Percentiles rank a stretch among this genome's conserved stretches.
Conservation (phyloP, 2,888 invertebrate species). For the Ormyrus labotus region DNA sequence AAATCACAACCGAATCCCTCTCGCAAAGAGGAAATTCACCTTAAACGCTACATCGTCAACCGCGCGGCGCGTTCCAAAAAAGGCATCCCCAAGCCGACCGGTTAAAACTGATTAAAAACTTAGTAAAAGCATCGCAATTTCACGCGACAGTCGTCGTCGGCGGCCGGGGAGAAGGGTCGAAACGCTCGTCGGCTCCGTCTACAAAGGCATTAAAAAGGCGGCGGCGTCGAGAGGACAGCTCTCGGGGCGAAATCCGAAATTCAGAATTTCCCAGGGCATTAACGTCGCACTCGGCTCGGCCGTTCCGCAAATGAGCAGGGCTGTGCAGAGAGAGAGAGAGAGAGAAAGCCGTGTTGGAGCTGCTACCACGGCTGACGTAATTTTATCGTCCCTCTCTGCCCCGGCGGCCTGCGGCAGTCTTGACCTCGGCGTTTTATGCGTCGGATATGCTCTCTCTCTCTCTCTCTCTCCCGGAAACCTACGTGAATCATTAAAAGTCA, state of each 20-base stretch:
- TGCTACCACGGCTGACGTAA: constrained; percentile 19
- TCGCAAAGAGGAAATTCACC: too few relatives aligned
- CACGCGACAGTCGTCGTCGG: too few relatives aligned
- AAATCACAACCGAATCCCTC: too few relatives aligned
- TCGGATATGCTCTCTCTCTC: not conserved
- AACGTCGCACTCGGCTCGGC: constrained; percentile 31
- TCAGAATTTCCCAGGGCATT: constrained; percentile 37
- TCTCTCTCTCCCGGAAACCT: not conserved
- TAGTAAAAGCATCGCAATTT: too few relatives aligned
- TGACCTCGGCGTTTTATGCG: constrained; percentile 24
- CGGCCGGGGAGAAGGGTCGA: too few relatives aligned
- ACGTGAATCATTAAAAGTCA: constrained; percentile 35
- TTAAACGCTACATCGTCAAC: too few relatives aligned
- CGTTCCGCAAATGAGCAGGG: constrained; percentile 40
- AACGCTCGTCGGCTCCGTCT: not conserved
- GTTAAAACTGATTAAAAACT: too few relatives aligned
- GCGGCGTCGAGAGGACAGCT: not conserved
- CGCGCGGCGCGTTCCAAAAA: too few relatives aligned
- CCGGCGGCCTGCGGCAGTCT: not conserved
- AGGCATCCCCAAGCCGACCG: too few relatives aligned
- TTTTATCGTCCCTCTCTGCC: constrained; percentile 37
- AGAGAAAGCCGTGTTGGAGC: constrained; percentile 15
- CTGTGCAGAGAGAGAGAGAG: constrained; percentile 22
- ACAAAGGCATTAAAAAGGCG: not conserved
- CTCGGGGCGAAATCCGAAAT: constrained; percentile 36